phyloP scores from a whole-genome alignment of 92 coral and sea anemone genomes.

The Phenganax stokvisi region DNA sequence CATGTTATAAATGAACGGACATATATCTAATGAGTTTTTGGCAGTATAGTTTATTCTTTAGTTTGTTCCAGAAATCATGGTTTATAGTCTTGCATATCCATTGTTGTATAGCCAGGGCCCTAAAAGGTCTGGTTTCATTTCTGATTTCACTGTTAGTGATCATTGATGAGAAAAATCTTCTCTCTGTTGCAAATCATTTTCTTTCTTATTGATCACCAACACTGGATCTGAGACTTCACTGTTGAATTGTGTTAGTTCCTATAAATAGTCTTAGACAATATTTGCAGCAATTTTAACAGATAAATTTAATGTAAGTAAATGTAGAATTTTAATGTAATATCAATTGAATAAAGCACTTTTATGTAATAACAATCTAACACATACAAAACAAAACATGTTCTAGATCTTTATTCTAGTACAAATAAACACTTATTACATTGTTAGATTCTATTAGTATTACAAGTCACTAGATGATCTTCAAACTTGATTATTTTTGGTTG shows the following conservation, averaged over 20 bases:
- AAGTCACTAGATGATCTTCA: neutral
- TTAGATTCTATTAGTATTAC: neutral
- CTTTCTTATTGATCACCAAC: too few relatives aligned
- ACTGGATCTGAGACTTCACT: too few relatives aligned
- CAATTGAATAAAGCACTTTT: neutral
- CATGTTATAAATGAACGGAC: neutral
- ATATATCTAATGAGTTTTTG: neutral
- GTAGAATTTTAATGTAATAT: constrained; percentile 17
- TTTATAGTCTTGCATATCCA: neutral
- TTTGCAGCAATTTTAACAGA: too few relatives aligned
- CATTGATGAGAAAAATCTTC: too few relatives aligned
- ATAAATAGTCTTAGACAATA: too few relatives aligned
- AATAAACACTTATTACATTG: neutral
- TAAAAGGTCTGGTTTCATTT: neutral
- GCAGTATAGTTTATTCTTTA: too few relatives aligned
- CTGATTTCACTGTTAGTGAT: too few relatives aligned
- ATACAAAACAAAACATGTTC: neutral
- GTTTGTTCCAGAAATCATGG: neutral
- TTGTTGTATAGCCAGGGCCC: neutral
- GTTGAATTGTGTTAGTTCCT: too few relatives aligned
- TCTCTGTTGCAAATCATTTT: too few relatives aligned
- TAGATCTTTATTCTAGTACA: neutral
- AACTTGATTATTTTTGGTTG: constrained; percentile 15
- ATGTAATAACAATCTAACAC: too few relatives aligned
- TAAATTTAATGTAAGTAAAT: constrained; percentile 6